Evolutionary conservation across 2,888 invertebrate species (phyloP).

Genomic region (Thelaira solivaga): DNA sequence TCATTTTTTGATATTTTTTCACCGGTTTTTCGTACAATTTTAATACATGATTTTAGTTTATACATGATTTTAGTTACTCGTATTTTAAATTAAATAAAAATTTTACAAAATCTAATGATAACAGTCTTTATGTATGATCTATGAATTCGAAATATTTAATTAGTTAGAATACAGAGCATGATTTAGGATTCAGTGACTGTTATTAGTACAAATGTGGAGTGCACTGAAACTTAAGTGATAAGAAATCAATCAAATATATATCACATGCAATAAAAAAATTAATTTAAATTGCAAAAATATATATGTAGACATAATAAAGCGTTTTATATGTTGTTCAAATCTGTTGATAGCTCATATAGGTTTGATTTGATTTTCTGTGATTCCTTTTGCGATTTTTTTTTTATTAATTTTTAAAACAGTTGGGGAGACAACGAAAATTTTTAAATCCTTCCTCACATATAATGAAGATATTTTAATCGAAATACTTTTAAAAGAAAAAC

Average conservation of each 20-base stretch:
- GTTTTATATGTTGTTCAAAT: too few relatives aligned
- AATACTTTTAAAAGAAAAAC: too few relatives aligned
- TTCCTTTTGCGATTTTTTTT: too few relatives aligned
- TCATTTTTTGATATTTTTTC: too few relatives aligned
- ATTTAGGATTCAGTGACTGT: conserved; percentile 56
- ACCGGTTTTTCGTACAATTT: background rate
- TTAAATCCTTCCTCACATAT: too few relatives aligned
- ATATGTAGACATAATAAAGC: background rate
- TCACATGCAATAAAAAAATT: conserved; percentile 9
- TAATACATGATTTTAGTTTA: background rate
- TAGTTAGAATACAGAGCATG: too few relatives aligned
- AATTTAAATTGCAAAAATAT: background rate
- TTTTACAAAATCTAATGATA: conserved; percentile 47
- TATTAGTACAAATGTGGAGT: conserved; percentile 56
- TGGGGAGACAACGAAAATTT: too few relatives aligned
- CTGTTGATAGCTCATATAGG: too few relatives aligned
- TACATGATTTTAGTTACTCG: background rate
- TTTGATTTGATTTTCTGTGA: too few relatives aligned
- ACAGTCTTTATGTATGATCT: conserved; percentile 36
- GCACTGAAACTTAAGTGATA: background rate
- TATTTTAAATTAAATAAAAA: background rate
- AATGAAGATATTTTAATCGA: too few relatives aligned
- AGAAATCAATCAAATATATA: background rate
- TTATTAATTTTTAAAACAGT: too few relatives aligned
- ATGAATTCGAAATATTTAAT: too few relatives aligned